Evolutionary conservation across 2,888 invertebrate species (phyloP).

Genomic region (Saturnia japonica): DNA sequence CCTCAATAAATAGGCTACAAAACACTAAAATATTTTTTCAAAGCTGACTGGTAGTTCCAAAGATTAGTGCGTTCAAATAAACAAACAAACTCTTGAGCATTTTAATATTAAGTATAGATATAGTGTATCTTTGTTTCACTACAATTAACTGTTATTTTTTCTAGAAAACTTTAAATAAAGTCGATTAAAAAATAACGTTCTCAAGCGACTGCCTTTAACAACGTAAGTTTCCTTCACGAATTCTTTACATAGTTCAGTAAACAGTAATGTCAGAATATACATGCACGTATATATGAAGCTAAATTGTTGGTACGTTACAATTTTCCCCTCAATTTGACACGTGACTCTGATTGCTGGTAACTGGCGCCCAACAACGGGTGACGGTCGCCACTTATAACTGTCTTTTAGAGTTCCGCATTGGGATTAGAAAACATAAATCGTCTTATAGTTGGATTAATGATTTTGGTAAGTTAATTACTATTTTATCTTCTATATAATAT

Average conservation of each 20-base stretch:
- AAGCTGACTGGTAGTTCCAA: no score
- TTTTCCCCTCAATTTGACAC: conserved; percentile 75
- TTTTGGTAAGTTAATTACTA: neutral
- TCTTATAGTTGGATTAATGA: neutral
- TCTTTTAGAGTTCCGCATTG: conserved; percentile 35
- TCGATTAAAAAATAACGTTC: conserved; percentile 12
- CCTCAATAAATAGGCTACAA: no score
- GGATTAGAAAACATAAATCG: conserved; percentile 25
- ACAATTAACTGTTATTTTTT: neutral
- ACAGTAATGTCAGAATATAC: conserved; percentile 47
- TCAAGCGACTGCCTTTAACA: conserved; percentile 9
- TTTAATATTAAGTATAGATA: no score
- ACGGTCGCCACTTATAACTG: conserved; percentile 32
- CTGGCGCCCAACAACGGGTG: conserved; percentile 27
- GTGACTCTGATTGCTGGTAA: conserved; percentile 22
- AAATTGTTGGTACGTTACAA: conserved; percentile 50
- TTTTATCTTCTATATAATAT: no score
- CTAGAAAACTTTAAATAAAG: neutral
- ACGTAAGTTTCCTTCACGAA: conserved; percentile 1
- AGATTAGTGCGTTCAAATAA: no score
- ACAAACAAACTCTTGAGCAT: no score
- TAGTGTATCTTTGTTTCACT: neutral
- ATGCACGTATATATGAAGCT: conserved; percentile 15
- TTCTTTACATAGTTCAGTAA: conserved; percentile 27
- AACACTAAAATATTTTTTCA: no score